Evolutionary conservation across 2,113 vertebrate genomes (phyloP).

Genomic region (Suncus etruscus): DNA sequence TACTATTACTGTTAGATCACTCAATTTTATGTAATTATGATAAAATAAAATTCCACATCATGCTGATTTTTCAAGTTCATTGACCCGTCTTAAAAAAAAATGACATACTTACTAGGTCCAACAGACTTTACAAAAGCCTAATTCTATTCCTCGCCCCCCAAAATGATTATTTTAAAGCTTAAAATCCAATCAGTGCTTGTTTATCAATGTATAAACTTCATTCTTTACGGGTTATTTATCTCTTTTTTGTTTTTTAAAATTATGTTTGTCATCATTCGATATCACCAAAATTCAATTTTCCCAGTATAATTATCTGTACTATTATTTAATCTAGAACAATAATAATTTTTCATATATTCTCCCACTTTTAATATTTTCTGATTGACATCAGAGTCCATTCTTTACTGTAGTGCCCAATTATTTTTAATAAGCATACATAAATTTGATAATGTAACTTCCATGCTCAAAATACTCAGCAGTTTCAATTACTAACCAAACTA

Average conservation of each 20-base stretch:
- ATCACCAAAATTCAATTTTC: neutral
- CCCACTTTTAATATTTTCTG: neutral
- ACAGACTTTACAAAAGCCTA: neutral
- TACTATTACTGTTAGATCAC: neutral
- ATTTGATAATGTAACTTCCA: slow-evolving; percentile 9
- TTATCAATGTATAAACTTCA: neutral
- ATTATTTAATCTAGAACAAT: neutral
- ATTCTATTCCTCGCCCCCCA: neutral
- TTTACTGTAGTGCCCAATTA: neutral
- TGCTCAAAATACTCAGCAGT: neutral
- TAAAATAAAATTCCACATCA: neutral
- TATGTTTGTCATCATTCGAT: neutral
- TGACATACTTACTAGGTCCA: neutral
- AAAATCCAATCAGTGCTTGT: neutral
- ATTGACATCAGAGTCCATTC: neutral
- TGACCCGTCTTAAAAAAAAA: neutral
- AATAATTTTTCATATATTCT: neutral
- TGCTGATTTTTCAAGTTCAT: slow-evolving; percentile 50
- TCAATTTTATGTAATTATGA: slow-evolving; percentile 6
- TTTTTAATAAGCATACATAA: slow-evolving; percentile 7
- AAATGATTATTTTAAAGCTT: neutral
- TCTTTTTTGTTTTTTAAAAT: slow-evolving; percentile 24
- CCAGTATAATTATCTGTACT: neutral
- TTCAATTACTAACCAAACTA: neutral
- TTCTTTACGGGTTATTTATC: neutral